Evolutionary conservation across 2,888 invertebrate genomes (phyloP).

Genomic region (Hipparchia semele): DNA sequence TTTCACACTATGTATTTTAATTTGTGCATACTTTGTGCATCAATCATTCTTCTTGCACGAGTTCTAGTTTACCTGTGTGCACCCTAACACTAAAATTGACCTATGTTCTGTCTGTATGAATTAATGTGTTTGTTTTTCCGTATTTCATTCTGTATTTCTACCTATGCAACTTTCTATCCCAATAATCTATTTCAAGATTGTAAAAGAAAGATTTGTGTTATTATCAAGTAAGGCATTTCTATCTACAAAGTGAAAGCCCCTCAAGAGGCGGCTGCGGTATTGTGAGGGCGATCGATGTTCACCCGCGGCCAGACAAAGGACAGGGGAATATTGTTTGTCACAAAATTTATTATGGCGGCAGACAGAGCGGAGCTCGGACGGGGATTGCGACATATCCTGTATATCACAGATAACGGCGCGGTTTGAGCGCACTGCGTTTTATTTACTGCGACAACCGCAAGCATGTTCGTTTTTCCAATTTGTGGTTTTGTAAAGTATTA

Average conservation of each 20-base stretch:
- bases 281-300: slow-evolving; percentile 66
- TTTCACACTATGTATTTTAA: too few species aligned
- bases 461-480: slow-evolving; percentile 1
- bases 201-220: slow-evolving; percentile 26
- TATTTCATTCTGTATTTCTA: too few species aligned
- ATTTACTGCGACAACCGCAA: slow-evolving; percentile 15
- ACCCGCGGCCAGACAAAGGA: slow-evolving; percentile 69
- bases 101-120: too few species aligned
- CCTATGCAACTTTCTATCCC: too few species aligned
- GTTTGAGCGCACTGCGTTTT: slow-evolving; percentile 35
- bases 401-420: slow-evolving; percentile 54
- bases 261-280: slow-evolving; percentile 48
- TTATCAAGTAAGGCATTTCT: slow-evolving; percentile 22
- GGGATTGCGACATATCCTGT: slow-evolving; percentile 59
- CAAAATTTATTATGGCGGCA: slow-evolving; percentile 77
- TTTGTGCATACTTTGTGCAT: too few species aligned
- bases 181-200: background rate
- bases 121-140: too few species aligned
- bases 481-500: background rate
- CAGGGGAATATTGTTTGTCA: slow-evolving; percentile 79
- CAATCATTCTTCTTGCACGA: too few species aligned
- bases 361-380: slow-evolving; percentile 52
- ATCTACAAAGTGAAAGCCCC: slow-evolving; percentile 28
- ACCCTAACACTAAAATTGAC: too few species aligned
- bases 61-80: too few species aligned